Conservation (phyloP, 2,113 vertebrate genomes). For the Mormyrus iriodes region DNA sequence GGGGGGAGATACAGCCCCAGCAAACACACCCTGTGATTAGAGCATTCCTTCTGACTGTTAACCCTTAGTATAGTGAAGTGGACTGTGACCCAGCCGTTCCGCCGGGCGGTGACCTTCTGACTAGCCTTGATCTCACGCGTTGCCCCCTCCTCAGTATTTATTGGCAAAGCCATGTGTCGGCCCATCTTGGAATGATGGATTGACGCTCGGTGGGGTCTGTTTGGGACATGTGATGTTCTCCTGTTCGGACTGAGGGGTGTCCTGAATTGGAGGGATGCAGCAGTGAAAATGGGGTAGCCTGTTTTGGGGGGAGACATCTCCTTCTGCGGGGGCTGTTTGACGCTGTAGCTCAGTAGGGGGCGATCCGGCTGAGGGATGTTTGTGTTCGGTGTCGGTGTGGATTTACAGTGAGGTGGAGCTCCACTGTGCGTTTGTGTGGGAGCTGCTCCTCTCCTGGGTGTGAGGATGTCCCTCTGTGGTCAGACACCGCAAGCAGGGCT, state of each 20-base stretch:
- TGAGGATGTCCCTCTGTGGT: background rate
- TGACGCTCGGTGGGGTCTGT: background rate
- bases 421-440: background rate
- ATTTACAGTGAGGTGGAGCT: too few relatives aligned
- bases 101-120: background rate
- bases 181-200: background rate
- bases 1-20: background rate
- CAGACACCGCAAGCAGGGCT: background rate
- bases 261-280: background rate
- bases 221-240: background rate
- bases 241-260: background rate
- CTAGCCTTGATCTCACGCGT: too few relatives aligned
- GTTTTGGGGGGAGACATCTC: background rate
- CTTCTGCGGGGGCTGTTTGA: background rate
- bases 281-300: background rate
- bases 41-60: background rate
- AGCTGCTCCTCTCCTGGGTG: background rate
- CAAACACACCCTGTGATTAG: background rate
- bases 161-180: background rate
- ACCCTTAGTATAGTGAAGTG: background rate
- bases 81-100: background rate
- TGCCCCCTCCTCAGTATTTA: background rate
- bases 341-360: too few relatives aligned
- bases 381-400: too few relatives aligned
- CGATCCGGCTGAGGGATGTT: background rate